Conservation (phyloP, 2,888 invertebrate species). For the Baronia brevicornis region DNA sequence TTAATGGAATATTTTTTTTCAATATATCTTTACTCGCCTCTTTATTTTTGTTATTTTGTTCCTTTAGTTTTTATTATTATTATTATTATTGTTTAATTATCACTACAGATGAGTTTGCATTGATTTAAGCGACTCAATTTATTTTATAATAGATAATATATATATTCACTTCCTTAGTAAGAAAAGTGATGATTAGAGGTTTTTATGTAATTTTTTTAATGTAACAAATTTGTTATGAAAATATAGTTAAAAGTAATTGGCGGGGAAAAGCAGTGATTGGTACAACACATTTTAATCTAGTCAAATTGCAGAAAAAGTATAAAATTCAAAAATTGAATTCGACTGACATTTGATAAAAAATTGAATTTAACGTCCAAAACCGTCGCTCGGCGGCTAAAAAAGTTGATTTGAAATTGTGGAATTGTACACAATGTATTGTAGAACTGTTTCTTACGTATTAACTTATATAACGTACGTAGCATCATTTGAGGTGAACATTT, state of each 20-base stretch:
- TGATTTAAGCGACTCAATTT: slow-evolving; percentile 48
- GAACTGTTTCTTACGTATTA: slow-evolving; percentile 46
- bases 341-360: slow-evolving; percentile 57
- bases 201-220: slow-evolving; percentile 30
- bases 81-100: slow-evolving; percentile 69
- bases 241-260: slow-evolving; percentile 40
- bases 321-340: slow-evolving; percentile 49
- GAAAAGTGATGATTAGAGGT: slow-evolving; percentile 49
- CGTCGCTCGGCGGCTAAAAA: slow-evolving; percentile 61
- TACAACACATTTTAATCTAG: slow-evolving; percentile 64
- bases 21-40: slow-evolving; percentile 68
- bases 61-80: slow-evolving; percentile 72
- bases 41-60: slow-evolving; percentile 72
- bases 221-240: slow-evolving; percentile 27
- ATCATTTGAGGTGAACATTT: slow-evolving; percentile 52
- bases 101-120: slow-evolving; percentile 52
- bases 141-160: slow-evolving; percentile 49
- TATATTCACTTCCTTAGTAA: slow-evolving; percentile 63
- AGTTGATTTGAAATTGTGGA: slow-evolving; percentile 67
- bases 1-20: slow-evolving; percentile 69
- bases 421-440: slow-evolving; percentile 51
- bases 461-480: slow-evolving; percentile 47
- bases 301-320: slow-evolving; percentile 63
- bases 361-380: slow-evolving; percentile 60
- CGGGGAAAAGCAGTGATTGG: slow-evolving; percentile 48